phyloP scores from a whole-genome alignment of 2,113 vertebrate species.

The Pangasianodon gigas region DNA sequence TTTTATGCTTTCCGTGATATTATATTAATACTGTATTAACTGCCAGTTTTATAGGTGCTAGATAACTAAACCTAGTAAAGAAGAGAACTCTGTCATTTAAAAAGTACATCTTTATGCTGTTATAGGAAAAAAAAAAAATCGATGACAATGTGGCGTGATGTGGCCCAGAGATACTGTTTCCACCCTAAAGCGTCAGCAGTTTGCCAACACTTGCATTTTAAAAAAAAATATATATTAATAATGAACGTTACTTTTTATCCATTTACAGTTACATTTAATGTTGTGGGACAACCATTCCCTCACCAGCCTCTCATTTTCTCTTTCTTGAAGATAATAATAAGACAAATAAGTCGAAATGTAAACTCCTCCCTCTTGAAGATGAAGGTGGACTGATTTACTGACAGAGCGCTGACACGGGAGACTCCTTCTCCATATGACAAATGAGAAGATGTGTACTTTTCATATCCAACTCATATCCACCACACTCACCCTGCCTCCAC shows the following conservation, averaged over 20 bases:
- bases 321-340: neutral
- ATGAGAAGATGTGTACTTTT: neutral
- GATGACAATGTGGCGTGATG: neutral
- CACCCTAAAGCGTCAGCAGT: neutral
- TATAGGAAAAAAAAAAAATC: neutral
- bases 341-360: neutral
- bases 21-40: neutral
- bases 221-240: neutral
- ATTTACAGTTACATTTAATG: neutral
- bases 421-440: neutral
- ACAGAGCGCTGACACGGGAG: neutral
- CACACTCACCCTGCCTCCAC: neutral
- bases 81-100: neutral
- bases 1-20: neutral
- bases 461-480: neutral
- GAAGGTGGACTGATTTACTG: neutral
- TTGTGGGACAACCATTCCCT: neutral
- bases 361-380: neutral
- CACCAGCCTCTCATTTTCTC: neutral
- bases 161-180: neutral
- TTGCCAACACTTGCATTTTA: neutral
- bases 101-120: neutral
- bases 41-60: neutral
- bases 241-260: neutral
- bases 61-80: neutral